Base-by-base conservation (phyloP, 2,797 vertebrate species). In the Sus cebifrons region DNA sequence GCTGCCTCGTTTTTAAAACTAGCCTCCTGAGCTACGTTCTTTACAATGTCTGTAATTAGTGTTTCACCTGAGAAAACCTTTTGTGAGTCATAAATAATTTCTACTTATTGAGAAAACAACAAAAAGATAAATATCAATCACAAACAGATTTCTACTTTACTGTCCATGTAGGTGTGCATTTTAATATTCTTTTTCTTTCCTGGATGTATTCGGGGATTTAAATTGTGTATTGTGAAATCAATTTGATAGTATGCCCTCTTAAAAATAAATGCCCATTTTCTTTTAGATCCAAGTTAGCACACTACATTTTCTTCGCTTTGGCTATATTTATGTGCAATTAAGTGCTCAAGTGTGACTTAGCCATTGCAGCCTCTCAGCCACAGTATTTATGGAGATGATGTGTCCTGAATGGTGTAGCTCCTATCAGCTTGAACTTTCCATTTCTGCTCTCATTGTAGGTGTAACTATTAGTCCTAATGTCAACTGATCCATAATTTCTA, bases 11-110 rank as follows among this genome's bases (percentile, higher is more conserved):
- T 97, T 99, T 98, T 98, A 99, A 97, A 99, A 99, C 96, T 98
- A 98, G 98, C 98, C 97, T 98, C 98, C 98, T 98, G 98, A 99
- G 98, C 98, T 98, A 99, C 98, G 99, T 99, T 99, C 99, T 99
- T 98, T 97, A 98, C 87, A 98, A 98, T 98, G 96, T 98, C 98
- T 98, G 97, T 98, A 98, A 98, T 98, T 98, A 98, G 98, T 98
- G 97, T 98, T 98, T 98, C 98, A 98, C 97, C 97, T 10, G 29
- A 97, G 40, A 98, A 98, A 98, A 98, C 98, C 97, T 98, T 99
- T 98, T 98, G 98, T 98, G 98, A 97, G 94, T 98, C 97, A 89
- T 97, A 98, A 98, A 98, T 98, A 97, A 98, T 99, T 99, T 99
- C 97, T 99, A 98, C 94, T 96, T 97, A 91, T 91, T 90, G 32